These are phyloP conservation scores for Auanema sp. DNA, from an alignment of 2,888 invertebrate genomes.

Conservation along the genomic window DNA sequence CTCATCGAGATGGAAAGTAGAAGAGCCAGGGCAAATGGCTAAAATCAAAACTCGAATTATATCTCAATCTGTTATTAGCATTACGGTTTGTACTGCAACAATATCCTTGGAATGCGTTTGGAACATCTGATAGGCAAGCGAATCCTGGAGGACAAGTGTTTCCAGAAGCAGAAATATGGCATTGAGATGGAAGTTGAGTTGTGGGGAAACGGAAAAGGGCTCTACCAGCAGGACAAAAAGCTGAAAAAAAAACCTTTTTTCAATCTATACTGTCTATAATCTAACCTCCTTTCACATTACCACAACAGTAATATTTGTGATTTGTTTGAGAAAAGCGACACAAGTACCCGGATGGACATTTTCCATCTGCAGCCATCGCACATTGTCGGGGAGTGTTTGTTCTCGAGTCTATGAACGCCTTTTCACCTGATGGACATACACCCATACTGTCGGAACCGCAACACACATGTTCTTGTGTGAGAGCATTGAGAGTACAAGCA, in stretches of 20 bases:
- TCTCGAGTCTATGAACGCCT: constrained; percentile 46
- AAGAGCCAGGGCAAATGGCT: constrained; percentile 48
- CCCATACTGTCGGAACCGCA: constrained; percentile 42
- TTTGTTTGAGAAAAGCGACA: constrained; percentile 44
- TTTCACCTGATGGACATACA: constrained; percentile 47
- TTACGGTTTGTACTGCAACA: constrained; percentile 47
- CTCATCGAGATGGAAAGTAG: constrained; percentile 41
- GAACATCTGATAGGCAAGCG: constrained; percentile 41
- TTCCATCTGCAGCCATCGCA: constrained; percentile 44
- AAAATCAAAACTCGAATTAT: no score
- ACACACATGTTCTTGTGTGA: constrained; percentile 41
- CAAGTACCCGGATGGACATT: constrained; percentile 40
- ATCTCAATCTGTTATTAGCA: no score
- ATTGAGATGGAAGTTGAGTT: constrained; percentile 42
- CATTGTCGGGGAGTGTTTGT: constrained; percentile 43
- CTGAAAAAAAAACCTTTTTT: constrained; percentile 7
- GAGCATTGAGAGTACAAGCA: constrained; percentile 36
- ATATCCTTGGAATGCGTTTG: constrained; percentile 43
- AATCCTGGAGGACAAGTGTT: constrained; percentile 39
- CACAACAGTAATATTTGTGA: constrained; percentile 49
- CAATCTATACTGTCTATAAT: no score
- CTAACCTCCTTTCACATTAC: constrained; percentile 36
- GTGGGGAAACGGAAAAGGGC: constrained; percentile 41
- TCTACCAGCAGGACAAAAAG: constrained; percentile 41
- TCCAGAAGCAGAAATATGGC: constrained; percentile 33